Conservation (phyloP, 2,888 invertebrate genomes). For the Galerucella pusilla region DNA sequence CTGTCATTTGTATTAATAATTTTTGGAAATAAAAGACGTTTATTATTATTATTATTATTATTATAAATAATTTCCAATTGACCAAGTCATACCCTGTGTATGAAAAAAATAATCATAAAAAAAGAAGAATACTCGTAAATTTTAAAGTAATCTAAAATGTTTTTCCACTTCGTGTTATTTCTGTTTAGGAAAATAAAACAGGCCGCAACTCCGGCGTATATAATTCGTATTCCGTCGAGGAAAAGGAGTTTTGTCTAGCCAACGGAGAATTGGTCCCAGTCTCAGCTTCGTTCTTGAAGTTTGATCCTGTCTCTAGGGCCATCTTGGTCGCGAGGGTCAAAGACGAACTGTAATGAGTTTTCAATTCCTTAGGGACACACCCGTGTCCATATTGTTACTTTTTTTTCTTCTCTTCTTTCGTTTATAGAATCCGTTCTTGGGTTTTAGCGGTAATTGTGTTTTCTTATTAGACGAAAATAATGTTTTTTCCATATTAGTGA, state of each 20-base stretch:
- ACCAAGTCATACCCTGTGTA: neutral
- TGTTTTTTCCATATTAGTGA: neutral
- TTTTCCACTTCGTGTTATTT: slow-evolving; percentile 23
- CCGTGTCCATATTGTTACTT: slow-evolving; percentile 58
- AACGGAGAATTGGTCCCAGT: slow-evolving; percentile 41
- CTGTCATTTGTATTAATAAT: no score
- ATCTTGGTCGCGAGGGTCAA: slow-evolving; percentile 62
- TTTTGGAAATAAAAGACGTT: no score
- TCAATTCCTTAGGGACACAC: slow-evolving; percentile 60
- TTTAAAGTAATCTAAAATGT: slow-evolving; percentile 21
- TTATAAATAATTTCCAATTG: no score
- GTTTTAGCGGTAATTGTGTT: slow-evolving; percentile 44
- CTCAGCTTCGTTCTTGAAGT: slow-evolving; percentile 54
- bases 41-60: no score
- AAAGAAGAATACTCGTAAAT: slow-evolving; percentile 7
- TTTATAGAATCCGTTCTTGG: slow-evolving; percentile 40
- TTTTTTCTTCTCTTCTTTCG: slow-evolving; percentile 30
- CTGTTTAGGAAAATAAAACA: slow-evolving; percentile 26
- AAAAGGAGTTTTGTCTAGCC: slow-evolving; percentile 48
- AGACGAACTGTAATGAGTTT: slow-evolving; percentile 65
- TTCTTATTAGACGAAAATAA: slow-evolving; percentile 39
- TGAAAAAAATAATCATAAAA: neutral
- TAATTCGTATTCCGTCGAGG: slow-evolving; percentile 43
- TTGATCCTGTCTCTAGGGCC: slow-evolving; percentile 59
- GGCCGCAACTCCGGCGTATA: slow-evolving; percentile 28